Conservation (phyloP, 2,113 vertebrate species). For the Psilopsiagon aymara region DNA sequence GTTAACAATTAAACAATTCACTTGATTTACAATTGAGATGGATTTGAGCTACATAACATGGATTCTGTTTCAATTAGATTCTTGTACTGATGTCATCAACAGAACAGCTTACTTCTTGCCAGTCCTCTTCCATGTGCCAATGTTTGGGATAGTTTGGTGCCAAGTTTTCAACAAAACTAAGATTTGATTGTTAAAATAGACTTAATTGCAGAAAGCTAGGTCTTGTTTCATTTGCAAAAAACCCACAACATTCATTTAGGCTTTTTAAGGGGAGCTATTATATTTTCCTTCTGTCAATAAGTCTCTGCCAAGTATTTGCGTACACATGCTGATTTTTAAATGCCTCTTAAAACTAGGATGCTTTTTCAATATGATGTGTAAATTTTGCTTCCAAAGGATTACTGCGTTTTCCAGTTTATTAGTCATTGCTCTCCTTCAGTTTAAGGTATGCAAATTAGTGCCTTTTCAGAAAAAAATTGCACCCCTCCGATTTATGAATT, state of each 20-base stretch:
- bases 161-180: background rate
- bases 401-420: background rate
- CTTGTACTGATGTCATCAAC: background rate
- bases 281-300: background rate
- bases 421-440: background rate
- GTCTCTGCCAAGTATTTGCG: background rate
- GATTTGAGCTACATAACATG: background rate
- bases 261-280: background rate
- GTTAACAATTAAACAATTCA: background rate
- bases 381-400: background rate
- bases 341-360: background rate
- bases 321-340: background rate
- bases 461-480: background rate
- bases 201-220: background rate
- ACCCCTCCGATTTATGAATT: background rate
- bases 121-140: background rate
- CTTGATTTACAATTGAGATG: background rate
- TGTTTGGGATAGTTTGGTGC: background rate
- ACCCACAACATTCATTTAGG: accelerated
- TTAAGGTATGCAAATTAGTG: background rate
- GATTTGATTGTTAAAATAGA: background rate
- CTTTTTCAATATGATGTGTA: background rate
- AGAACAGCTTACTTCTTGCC: background rate
- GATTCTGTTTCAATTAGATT: background rate
- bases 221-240: background rate